A percentile compares a stretch with the other conserved stretches of the same genome.
Conservation (phyloP, 2,797 vertebrate species). For the Malacoctenus gilli region DNA sequence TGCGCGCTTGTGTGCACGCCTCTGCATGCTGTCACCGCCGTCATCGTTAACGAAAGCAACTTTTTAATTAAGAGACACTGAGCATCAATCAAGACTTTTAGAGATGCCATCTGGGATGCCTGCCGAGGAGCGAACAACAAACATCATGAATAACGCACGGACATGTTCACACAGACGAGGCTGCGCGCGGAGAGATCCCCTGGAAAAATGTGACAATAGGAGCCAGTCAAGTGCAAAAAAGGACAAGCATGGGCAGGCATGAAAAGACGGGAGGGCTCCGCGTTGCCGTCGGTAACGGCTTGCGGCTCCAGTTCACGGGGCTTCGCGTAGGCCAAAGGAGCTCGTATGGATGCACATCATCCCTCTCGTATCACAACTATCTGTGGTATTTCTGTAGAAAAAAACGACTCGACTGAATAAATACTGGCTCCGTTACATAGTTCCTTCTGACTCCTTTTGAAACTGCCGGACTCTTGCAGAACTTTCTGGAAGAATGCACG, state of each 20-base stretch:
- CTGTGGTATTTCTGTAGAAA: no score
- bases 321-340: no score
- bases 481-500: no score
- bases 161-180: constrained; percentile 44
- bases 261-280: constrained; percentile 11
- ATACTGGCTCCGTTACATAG: no score
- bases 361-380: no score
- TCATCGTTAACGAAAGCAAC: constrained; percentile 71
- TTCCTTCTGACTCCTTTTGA: no score
- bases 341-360: no score
- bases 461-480: no score
- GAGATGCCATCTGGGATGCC: constrained; percentile 80
- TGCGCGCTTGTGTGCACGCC: constrained; percentile 23
- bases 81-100: constrained; percentile 83
- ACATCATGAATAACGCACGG: constrained; percentile 74
- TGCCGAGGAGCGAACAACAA: constrained; percentile 75
- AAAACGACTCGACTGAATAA: no score
- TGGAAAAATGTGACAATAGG: constrained; percentile 42
- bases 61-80: constrained; percentile 84
- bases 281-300: constrained; percentile 19
- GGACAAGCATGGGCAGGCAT: constrained; percentile 9
- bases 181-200: constrained; percentile 10
- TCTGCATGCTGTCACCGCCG: constrained; percentile 44
- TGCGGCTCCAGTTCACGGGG: no score
- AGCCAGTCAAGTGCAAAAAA: constrained; percentile 57